A percentile compares a stretch with the other conserved stretches of the same genome.
These are phyloP conservation scores for Nerophis ophidion DNA, from an alignment of 2,113 vertebrate genomes.

Conservation along the genomic window DNA sequence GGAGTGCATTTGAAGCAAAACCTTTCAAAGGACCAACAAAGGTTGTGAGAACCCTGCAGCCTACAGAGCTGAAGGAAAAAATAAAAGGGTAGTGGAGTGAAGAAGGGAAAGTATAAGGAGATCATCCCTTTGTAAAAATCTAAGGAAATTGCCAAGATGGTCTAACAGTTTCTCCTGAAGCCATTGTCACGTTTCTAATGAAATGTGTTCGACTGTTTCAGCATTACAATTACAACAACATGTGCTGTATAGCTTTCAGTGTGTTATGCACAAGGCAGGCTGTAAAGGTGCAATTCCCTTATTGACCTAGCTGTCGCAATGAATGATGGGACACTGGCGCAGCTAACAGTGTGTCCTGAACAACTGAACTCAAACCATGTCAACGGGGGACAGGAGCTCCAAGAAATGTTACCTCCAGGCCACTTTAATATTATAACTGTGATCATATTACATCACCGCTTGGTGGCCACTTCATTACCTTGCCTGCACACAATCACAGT, in stretches of 20 bases:
- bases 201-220: neutral
- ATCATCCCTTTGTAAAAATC: conserved; percentile 27
- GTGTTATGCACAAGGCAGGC: conserved; percentile 18
- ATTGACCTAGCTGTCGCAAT: conserved; percentile 43
- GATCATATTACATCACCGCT: conserved; percentile 40
- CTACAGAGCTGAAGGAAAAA: conserved; percentile 9
- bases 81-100: neutral
- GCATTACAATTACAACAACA: neutral
- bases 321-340: conserved; percentile 42
- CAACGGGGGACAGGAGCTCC: conserved; percentile 22
- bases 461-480: conserved; percentile 43
- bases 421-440: conserved; percentile 41
- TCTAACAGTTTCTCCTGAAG: conserved; percentile 27
- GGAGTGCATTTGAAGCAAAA: conserved; percentile 48
- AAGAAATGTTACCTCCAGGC: conserved; percentile 31
- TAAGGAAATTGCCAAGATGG: conserved; percentile 30
- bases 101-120: conserved; percentile 27
- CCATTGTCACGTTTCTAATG: conserved; percentile 1
- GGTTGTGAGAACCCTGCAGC: conserved; percentile 31
- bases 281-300: conserved; percentile 29
- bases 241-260: conserved; percentile 1
- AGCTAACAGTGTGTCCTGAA: conserved; percentile 30
- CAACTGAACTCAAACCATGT: conserved; percentile 20
- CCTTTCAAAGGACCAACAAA: conserved; percentile 32
- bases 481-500: conserved; percentile 14